Evolutionary conservation across 2,888 invertebrate genomes (phyloP).

Genomic region (Papilio gigon): DNA sequence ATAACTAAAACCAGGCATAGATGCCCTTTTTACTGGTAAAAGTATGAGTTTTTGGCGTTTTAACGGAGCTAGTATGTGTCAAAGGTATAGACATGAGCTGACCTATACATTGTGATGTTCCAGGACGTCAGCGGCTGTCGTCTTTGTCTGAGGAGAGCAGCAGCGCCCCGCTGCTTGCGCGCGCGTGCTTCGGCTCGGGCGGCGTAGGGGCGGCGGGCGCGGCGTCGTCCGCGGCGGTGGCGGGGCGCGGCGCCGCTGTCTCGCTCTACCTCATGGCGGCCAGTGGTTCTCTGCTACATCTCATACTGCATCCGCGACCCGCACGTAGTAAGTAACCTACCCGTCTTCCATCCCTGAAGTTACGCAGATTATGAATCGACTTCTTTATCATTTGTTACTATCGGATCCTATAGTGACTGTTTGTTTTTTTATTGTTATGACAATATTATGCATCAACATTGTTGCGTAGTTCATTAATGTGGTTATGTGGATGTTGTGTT

Average conservation of each 20-base stretch:
- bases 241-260: slow-evolving; percentile 89
- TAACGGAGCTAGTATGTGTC: no score
- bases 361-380: no score
- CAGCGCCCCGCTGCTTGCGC: slow-evolving; percentile 88
- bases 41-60: no score
- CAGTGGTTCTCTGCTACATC: slow-evolving; percentile 93
- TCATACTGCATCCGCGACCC: slow-evolving; percentile 91
- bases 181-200: slow-evolving; percentile 80
- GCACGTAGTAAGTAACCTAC: slow-evolving; percentile 56
- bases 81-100: background rate
- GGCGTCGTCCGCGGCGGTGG: slow-evolving; percentile 56
- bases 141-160: slow-evolving; percentile 87
- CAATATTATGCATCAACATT: no score
- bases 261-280: slow-evolving; percentile 95
- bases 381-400: no score
- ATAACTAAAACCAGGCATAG: no score
- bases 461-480: no score
- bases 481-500: slow-evolving; percentile 22
- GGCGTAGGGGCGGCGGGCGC: slow-evolving; percentile 49
- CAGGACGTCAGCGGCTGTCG: slow-evolving; percentile 86
- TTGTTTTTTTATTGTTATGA: no score
- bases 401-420: no score
- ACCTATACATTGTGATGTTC: background rate
- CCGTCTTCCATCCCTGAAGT: no score
- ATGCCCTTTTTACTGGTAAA: no score